Evolutionary conservation across 2,888 invertebrate genomes (phyloP).

Genomic region (Phyto melanocephala): DNA sequence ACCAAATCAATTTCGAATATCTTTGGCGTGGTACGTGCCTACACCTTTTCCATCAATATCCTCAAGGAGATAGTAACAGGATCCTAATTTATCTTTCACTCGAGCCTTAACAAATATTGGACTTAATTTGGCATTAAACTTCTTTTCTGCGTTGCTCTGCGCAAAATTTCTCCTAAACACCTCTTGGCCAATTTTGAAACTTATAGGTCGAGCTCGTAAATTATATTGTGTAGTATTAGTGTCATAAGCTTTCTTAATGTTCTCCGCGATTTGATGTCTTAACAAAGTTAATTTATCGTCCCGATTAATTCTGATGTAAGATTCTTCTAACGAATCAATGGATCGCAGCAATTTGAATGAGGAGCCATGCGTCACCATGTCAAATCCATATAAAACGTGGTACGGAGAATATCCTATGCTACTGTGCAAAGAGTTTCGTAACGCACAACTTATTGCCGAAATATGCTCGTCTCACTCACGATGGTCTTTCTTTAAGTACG

Average conservation of each 20-base stretch:
- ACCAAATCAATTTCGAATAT: background rate
- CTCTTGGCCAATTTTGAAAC: background rate
- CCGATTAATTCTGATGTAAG: background rate
- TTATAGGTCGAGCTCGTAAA: background rate
- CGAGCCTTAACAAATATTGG: background rate
- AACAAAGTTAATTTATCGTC: background rate
- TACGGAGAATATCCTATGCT: conserved; percentile 29
- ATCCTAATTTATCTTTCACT: background rate
- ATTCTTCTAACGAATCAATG: conserved; percentile 4
- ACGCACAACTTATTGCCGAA: background rate
- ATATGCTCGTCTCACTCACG: conserved; percentile 45
- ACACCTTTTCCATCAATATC: background rate
- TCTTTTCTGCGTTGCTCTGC: background rate
- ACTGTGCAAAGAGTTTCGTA: conserved; percentile 15
- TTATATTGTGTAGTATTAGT: background rate
- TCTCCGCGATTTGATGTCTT: background rate
- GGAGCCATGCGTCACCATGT: conserved; percentile 26
- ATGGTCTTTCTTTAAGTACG: conserved; percentile 51
- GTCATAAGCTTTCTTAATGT: conserved; percentile 17
- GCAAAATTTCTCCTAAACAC: background rate
- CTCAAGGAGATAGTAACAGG: background rate
- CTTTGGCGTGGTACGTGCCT: background rate
- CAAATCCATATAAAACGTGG: conserved; percentile 12
- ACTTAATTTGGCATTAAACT: background rate
- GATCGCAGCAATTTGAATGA: conserved; percentile 21